Evolutionary conservation across 2,888 invertebrate genomes (phyloP), one percentile per base, ranked within the genome.

Genomic region (Brachynemurus nebulosus): DNA sequence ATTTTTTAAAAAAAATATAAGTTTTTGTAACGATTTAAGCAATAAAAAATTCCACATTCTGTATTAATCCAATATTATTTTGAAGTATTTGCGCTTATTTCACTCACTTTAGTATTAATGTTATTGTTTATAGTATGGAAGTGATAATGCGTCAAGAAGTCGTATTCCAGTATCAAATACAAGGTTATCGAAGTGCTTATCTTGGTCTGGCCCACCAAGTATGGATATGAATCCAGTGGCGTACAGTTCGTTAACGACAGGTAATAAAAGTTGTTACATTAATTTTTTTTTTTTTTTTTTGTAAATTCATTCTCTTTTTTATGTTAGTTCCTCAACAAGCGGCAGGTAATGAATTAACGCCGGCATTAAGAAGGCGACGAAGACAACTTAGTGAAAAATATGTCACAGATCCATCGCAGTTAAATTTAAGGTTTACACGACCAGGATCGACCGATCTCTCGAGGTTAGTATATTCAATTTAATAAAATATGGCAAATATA

Each of bases 311-410:
- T 25, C 11, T 25, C 11, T 25, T 25, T 25, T 25, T n/a, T 9
- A 9, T 25, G n/a, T 4, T 33, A 42, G 41, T 39, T 20, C 37
- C 42, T 42, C 36, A 25, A 25, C 14, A 37, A 18, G 42, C 35
- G 34, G 30, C 33, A 12, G 38, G 25, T 27, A 33, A 33, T 7
- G 65, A 65, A 46, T 52, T 65, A 48, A 78, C 78, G 1, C 77
- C 78, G 57, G 85, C 84, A 35, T 66, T 89, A 30, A 72, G 88
- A 16, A 59, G 70, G 2, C 70, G 80, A 34, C 72, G 89, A 23
- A 78, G 86, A 54, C 77, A 84, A 54, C 78, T 78, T 35, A 69
- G 70, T 46, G 88, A 88, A 50, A 90, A 90, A 66, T 89, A 89
- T 66, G 83, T 88, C 19, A 79, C 80, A 20, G 89, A 89, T 67